phyloP scores from a whole-genome alignment of 2,113 vertebrate genomes.

The Nansenia antarctica region DNA sequence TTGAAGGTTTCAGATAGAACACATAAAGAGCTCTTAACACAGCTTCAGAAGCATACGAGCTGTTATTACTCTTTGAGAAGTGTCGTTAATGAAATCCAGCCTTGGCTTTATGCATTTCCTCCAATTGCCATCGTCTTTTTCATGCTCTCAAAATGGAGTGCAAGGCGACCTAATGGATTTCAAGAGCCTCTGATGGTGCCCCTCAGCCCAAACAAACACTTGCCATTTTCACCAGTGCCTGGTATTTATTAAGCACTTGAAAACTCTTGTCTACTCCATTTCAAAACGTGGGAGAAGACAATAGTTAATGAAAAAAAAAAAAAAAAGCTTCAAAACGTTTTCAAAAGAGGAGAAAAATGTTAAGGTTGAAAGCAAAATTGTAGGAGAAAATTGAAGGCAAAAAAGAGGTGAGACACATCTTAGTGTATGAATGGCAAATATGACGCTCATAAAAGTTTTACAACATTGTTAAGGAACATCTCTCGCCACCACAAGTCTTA shows the following conservation, averaged over 20 bases:
- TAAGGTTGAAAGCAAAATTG: background rate
- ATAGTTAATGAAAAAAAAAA: background rate
- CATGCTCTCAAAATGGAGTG: conserved; percentile 20
- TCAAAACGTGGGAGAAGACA: background rate
- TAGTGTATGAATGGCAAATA: background rate
- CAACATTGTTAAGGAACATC: background rate
- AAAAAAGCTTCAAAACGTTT: background rate
- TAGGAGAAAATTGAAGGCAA: background rate
- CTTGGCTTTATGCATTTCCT: conserved; percentile 39
- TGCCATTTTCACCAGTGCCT: conserved; percentile 54
- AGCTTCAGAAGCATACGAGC: conserved; percentile 1
- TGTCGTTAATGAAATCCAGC: conserved; percentile 20
- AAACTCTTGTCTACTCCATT: conserved; percentile 27
- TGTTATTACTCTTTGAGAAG: conserved; percentile 25
- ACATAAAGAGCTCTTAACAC: conserved; percentile 7
- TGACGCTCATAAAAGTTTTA: background rate
- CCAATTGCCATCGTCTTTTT: conserved; percentile 33
- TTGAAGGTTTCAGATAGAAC: background rate
- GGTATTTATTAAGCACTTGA: conserved; percentile 60
- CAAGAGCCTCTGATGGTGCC: conserved; percentile 46
- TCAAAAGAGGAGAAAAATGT: background rate
- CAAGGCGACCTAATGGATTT: conserved; percentile 54
- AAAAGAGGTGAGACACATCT: background rate
- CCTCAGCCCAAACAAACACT: conserved; percentile 57
- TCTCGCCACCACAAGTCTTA: background rate